Base-by-base conservation (phyloP, 2,888 invertebrate genomes). In the Odontocerum albicorne region DNA sequence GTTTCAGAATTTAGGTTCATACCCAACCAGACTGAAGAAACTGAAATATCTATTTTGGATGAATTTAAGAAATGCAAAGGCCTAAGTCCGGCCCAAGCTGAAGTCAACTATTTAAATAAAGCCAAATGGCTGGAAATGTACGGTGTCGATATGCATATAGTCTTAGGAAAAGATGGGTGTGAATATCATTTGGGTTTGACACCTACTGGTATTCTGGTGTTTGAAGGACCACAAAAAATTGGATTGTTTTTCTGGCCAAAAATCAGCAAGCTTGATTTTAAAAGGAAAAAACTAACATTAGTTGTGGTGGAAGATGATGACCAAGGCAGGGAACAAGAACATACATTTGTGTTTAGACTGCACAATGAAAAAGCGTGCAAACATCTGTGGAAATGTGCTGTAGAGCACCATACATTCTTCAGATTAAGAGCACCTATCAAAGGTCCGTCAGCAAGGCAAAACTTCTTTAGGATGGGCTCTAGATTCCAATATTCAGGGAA, bases 181-280 rank as follows among this genome's bases (percentile, higher is more conserved):
- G 93, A 95, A 72, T 99, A 99, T 74, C 89, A 90, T 62, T 77
- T 99, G 51, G 99, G 99, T 1, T 78, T 99, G 54, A 99, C 99
- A 8, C 99, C 99, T 33, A 97, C 97, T 8, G 99, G 99, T 1
- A 95, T 99, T 67, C 80, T 99, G 49, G 97, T 99, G 4, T 99
- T 97, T 73, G 99, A 99, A 73, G 94, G 93, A 17, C 84, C 85
- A 49, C 92, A 93, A 69, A 98, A 98, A 77, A 99, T 99, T 65
- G 99, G 99, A 1, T 78, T 99, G 13, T 99, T 99, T 74, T 96
- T 97, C 71, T 99, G 99, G 96, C 98, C 98, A 2, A 98, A 97
- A 80, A 98, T 99, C 65, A 95, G 95, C 59, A 92, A 95, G 70
- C 75, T 99, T 49, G 96, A 98, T 73, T 99, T 99, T 69, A 96